Evolutionary conservation across 2,888 invertebrate species (phyloP).

Genomic region (Oscheius myriophilus): DNA sequence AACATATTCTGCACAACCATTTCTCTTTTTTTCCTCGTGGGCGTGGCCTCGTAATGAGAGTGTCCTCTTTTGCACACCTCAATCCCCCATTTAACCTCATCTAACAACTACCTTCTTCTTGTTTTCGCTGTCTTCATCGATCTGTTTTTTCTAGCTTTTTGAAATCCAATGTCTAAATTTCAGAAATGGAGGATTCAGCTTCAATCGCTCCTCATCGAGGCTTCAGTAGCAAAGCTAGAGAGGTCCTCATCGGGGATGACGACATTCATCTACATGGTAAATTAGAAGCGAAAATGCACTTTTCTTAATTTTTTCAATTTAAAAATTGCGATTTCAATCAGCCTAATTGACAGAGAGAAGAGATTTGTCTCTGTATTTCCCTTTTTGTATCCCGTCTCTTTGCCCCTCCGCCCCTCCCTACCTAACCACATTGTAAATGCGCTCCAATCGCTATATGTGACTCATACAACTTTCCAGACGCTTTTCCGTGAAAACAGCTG

Average conservation of each 20-base stretch:
- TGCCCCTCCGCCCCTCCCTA: too few species aligned
- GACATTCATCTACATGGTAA: slow-evolving; percentile 21
- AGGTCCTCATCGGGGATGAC: slow-evolving; percentile 40
- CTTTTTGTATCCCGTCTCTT: too few species aligned
- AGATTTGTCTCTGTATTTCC: too few species aligned
- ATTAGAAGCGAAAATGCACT: too few species aligned
- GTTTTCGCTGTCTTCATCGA: not conserved
- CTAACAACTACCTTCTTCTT: not conserved
- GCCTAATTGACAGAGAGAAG: too few species aligned
- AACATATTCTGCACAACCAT: too few species aligned
- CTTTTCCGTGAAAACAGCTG: too few species aligned
- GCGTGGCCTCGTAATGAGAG: not conserved
- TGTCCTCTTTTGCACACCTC: not conserved
- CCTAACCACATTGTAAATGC: too few species aligned
- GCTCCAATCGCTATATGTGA: too few species aligned
- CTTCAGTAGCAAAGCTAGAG: slow-evolving; percentile 43
- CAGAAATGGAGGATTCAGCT: not conserved
- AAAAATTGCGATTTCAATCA: too few species aligned
- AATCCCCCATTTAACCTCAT: not conserved
- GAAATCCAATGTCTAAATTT: too few species aligned
- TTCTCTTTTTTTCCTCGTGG: not conserved
- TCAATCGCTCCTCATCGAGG: slow-evolving; percentile 43
- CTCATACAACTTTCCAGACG: too few species aligned
- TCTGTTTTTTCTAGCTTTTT: not conserved
- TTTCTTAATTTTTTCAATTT: not conserved